Base-by-base conservation (phyloP, 2,113 vertebrate genomes). In the Probosciger aterrimus region DNA sequence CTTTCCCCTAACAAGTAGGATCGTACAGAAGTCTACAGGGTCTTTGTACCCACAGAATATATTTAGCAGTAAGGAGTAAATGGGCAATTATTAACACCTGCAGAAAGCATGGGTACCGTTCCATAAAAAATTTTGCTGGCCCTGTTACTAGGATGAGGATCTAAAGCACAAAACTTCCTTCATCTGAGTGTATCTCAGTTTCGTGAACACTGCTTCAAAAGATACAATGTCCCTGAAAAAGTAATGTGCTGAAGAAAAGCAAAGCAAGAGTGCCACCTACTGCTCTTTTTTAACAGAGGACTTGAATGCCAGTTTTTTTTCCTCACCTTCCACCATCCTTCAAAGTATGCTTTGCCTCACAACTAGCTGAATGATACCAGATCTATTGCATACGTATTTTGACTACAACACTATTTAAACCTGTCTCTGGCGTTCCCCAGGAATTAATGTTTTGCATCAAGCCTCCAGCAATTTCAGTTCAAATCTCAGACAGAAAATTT, bases 261-360 rank as follows among this genome's bases (percentile, higher is more conserved):
- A 82, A 91, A 71, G 20, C 55, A 67, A 65, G 86, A 76, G 95
- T 49, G 90, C 88, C 96, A 79, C 68, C 96, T 97, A 62, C 73
- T 49, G 92, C 28, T 81, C 7, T 6, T 33, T 43, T 14, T 76
- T 27, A 47, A 35, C 16, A 31, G n/a, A 59, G 35, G 18, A 41
- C 18, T 33, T 18, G 49, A 68, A 30, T 5, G 27, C 11, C 14
- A 4, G 6, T 6, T 47, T 30, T 9, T 81, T 20, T 63, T 73
- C 35, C 31, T n/a, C 46, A 11, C 7, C n/a, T 71, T 60, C 59
- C 16, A 2, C 41, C 3, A 25, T 0, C 0, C 18, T 5, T 6
- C 28, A 22, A 46, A 31, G 19, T 1, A 18, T 13, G 35, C 37
- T 64, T 10, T 79, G 50, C 39, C 23, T 63, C 20, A 41, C 31